phyloP scores from a whole-genome alignment of 2,888 invertebrate species.

The Cheilosia vulpina region DNA sequence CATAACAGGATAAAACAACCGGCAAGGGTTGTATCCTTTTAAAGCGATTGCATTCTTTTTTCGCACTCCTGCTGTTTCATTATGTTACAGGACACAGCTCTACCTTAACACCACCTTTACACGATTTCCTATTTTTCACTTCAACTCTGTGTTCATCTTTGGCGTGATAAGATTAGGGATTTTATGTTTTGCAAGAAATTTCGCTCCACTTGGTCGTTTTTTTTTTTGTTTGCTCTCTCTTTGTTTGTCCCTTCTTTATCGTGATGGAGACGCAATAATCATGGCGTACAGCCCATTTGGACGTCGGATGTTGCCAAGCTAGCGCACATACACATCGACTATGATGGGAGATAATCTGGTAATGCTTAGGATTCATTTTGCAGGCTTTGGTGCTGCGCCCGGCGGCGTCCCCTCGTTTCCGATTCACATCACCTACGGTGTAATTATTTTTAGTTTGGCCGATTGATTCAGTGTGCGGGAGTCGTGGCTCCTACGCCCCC shows the following conservation, averaged over 20 bases:
- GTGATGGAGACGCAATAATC: conserved; percentile 67
- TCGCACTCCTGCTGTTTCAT: conserved; percentile 42
- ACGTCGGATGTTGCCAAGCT: conserved; percentile 41
- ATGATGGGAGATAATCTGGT: conserved; percentile 46
- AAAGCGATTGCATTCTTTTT: conserved; percentile 68
- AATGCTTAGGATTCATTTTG: conserved; percentile 36
- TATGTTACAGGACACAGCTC: conserved; percentile 35
- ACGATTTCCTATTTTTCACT: conserved; percentile 33
- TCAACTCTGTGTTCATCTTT: conserved; percentile 52
- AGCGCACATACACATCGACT: conserved; percentile 17
- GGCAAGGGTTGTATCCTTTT: conserved; percentile 69
- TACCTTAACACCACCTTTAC: conserved; percentile 56
- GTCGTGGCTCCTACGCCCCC: background rate
- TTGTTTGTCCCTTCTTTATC: conserved; percentile 22
- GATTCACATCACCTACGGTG: conserved; percentile 49
- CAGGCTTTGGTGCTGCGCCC: conserved; percentile 11
- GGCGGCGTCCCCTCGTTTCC: conserved; percentile 7
- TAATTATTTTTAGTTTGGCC: conserved; percentile 68
- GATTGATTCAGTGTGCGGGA: conserved; percentile 53
- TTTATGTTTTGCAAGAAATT: conserved; percentile 70
- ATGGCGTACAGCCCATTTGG: conserved; percentile 65
- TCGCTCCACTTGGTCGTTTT: conserved; percentile 9
- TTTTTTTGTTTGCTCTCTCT: conserved; percentile 10
- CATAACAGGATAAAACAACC: conserved; percentile 59
- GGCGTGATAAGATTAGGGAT: conserved; percentile 72